phyloP scores from a whole-genome alignment of 1,140 invertebrate genomes.

The Melipona quadrifasciata region DNA sequence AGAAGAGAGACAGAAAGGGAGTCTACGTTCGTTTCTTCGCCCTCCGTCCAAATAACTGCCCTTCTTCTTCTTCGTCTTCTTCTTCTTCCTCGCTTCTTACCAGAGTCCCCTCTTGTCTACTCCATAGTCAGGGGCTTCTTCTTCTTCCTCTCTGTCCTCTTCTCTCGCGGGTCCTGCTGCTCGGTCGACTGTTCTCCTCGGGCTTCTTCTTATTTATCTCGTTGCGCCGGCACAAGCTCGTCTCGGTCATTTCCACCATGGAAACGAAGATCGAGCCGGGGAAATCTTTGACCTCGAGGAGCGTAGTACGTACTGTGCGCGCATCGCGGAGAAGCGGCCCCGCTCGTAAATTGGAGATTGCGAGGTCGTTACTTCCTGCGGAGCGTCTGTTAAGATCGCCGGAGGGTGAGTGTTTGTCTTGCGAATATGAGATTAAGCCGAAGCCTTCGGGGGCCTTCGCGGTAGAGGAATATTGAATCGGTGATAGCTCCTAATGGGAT shows the following conservation, averaged over 20 bases:
- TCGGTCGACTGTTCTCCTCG: conserved; percentile 11
- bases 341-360: conserved; percentile 61
- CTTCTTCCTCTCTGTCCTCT: conserved; percentile 10
- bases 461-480: conserved; percentile 42
- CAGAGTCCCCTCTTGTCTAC: not conserved
- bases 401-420: conserved; percentile 38
- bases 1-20: conserved; percentile 24
- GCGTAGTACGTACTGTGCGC: not conserved
- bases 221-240: conserved; percentile 67
- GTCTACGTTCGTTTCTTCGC: conserved; percentile 45
- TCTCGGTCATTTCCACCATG: conserved; percentile 67
- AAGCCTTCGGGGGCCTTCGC: not conserved
- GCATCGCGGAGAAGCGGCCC: conserved; percentile 21
- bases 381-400: conserved; percentile 51
- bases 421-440: conserved; percentile 42
- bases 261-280: conserved; percentile 51
- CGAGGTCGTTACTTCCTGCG: conserved; percentile 49
- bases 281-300: conserved; percentile 54
- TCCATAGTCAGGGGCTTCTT: not conserved
- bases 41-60: conserved; percentile 34
- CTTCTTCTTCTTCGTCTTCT: conserved; percentile 7
- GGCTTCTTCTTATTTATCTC: conserved; percentile 74
- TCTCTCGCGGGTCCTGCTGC: conserved; percentile 18
- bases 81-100: conserved; percentile 10
- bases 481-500: conserved; percentile 50